These are phyloP conservation scores for Eclectus roratus DNA, from an alignment of 2,113 vertebrate species.

Conservation along the genomic window DNA sequence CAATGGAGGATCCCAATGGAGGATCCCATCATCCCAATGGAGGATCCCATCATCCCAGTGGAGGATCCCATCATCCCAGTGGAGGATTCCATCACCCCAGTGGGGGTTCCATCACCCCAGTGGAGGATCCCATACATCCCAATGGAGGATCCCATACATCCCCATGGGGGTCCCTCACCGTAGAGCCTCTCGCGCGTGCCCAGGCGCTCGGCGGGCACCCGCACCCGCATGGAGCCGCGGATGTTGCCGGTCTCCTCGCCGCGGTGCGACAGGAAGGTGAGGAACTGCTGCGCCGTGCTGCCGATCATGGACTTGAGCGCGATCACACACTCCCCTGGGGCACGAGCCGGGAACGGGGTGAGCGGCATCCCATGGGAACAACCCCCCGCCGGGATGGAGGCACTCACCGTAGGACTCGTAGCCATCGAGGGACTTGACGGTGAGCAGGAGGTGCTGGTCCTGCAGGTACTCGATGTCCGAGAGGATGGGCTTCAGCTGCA, in stretches of 20 bases:
- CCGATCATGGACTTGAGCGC: constrained; percentile 98
- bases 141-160: fast-evolving
- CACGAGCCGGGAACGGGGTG: neutral
- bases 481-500: constrained; percentile 91
- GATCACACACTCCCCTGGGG: constrained; percentile 91
- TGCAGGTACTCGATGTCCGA: constrained; percentile 96
- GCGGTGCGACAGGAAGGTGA: constrained; percentile 93
- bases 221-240: constrained; percentile 93
- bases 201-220: constrained; percentile 90
- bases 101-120: too few species aligned
- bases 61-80: too few species aligned
- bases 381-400: too few species aligned
- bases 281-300: constrained; percentile 94
- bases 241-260: constrained; percentile 97
- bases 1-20: too few species aligned
- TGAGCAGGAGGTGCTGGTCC: constrained; percentile 95
- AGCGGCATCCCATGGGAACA: fast-evolving
- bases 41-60: too few species aligned
- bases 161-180: constrained; percentile 70
- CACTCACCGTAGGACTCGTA: constrained; percentile 92
- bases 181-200: constrained; percentile 94
- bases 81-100: too few species aligned
- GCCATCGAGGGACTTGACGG: constrained; percentile 93
- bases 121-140: too few species aligned
- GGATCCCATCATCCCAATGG: too few species aligned